Percentiles rank a stretch among this genome's conserved stretches.
Conservation (phyloP, 2,888 invertebrate genomes). For the Sphecodes monilicornis region DNA sequence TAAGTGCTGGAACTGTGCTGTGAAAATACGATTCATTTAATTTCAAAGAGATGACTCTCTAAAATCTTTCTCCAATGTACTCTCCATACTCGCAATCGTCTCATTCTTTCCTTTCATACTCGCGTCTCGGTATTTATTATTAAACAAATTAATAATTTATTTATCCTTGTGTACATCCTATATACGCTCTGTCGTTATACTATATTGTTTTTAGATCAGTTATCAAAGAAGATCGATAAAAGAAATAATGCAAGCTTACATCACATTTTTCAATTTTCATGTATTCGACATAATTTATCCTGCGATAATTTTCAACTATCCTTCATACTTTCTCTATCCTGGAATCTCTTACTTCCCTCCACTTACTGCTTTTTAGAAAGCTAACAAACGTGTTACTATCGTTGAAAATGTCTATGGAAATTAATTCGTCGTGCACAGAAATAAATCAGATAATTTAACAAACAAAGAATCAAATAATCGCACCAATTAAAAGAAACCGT, state of each 20-base stretch:
- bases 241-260: background rate
- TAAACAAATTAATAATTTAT: background rate
- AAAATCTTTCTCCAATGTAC: background rate
- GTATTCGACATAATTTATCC: background rate
- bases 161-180: background rate
- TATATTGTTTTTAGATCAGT: background rate
- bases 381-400: constrained; percentile 57
- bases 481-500: background rate
- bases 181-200: background rate
- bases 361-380: constrained; percentile 62
- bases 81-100: background rate
- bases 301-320: constrained; percentile 9
- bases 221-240: background rate
- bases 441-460: constrained; percentile 1
- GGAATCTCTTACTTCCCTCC: constrained; percentile 40
- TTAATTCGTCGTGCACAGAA: background rate
- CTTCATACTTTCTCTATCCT: constrained; percentile 31
- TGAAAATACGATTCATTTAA: background rate
- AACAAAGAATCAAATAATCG: background rate
- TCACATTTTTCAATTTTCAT: constrained; percentile 16
- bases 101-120: background rate
- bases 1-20: background rate
- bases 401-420: constrained; percentile 66
- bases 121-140: background rate
- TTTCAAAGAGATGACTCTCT: constrained; percentile 10